Conservation (phyloP, 2,888 invertebrate species). For the Prosopocoilus inquinatus region DNA sequence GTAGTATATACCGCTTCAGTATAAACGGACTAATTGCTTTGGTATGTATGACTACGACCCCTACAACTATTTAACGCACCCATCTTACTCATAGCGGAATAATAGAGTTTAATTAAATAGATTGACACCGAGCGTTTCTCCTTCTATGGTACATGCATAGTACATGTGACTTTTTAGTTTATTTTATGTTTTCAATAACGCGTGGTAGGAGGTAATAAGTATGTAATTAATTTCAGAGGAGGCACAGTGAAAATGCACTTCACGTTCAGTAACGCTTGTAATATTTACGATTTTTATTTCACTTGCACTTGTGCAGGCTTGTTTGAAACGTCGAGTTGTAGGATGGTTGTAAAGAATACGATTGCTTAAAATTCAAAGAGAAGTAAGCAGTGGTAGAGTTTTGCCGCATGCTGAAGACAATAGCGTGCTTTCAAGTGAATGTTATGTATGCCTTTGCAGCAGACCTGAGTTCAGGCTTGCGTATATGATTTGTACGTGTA, state of each 20-base stretch:
- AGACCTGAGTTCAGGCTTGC: conserved; percentile 16
- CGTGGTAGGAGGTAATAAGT: too few species aligned
- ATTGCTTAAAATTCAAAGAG: conserved; percentile 22
- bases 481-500: conserved; percentile 16
- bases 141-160: too few species aligned
- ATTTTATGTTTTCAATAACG: too few species aligned
- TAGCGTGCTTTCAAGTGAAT: conserved; percentile 23
- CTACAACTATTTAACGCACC: too few species aligned
- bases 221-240: too few species aligned
- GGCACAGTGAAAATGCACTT: not conserved
- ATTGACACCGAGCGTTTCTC: too few species aligned
- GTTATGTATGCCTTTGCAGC: conserved; percentile 18
- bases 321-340: conserved; percentile 5
- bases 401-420: conserved; percentile 22
- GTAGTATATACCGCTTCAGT: not conserved
- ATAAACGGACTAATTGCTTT: not conserved
- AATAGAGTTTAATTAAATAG: too few species aligned
- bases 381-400: conserved; percentile 4
- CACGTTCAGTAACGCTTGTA: not conserved
- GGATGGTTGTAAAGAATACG: conserved; percentile 12
- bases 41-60: too few species aligned
- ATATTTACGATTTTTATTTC: conserved; percentile 1
- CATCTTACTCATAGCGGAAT: too few species aligned
- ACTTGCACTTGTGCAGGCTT: not conserved
- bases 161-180: too few species aligned